phyloP scores from a whole-genome alignment of 1,140 invertebrate genomes.

The Euglossa dilemma region DNA sequence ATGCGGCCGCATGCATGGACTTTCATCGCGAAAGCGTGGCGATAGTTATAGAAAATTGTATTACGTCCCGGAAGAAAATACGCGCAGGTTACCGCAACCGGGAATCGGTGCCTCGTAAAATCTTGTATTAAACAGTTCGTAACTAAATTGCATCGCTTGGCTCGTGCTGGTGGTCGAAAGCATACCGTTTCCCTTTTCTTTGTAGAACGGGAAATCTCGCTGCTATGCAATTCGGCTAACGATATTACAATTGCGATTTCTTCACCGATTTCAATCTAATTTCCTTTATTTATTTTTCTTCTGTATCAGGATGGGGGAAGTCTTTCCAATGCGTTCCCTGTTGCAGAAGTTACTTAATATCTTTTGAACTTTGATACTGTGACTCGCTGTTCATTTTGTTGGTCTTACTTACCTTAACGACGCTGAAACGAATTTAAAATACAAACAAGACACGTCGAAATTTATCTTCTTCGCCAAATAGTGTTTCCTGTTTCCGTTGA shows the following conservation, averaged over 20 bases:
- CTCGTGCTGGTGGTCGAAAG: conserved; percentile 18
- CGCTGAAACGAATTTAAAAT: no score
- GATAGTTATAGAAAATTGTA: conserved; percentile 56
- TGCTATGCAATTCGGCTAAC: background rate
- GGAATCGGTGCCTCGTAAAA: conserved; percentile 58
- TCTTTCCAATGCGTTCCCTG: no score
- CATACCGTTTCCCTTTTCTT: conserved; percentile 19
- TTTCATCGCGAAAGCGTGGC: conserved; percentile 66
- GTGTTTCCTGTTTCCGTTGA: no score
- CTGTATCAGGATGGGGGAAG: no score
- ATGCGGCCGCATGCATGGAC: conserved; percentile 15
- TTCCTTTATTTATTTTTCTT: background rate
- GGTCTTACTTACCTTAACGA: no score
- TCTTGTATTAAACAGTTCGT: conserved; percentile 58
- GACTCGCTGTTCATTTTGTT: no score
- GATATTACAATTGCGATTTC: background rate
- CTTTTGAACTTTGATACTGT: no score
- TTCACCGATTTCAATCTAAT: background rate
- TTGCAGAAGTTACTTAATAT: no score
- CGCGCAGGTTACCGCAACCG: conserved; percentile 50
- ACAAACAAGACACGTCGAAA: no score
- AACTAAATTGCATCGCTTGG: conserved; percentile 53
- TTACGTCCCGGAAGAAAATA: conserved; percentile 65
- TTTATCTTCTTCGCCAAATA: no score
- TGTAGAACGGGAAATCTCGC: background rate